Conservation (phyloP, 2,888 invertebrate genomes). For the Drosophila mettleri region DNA sequence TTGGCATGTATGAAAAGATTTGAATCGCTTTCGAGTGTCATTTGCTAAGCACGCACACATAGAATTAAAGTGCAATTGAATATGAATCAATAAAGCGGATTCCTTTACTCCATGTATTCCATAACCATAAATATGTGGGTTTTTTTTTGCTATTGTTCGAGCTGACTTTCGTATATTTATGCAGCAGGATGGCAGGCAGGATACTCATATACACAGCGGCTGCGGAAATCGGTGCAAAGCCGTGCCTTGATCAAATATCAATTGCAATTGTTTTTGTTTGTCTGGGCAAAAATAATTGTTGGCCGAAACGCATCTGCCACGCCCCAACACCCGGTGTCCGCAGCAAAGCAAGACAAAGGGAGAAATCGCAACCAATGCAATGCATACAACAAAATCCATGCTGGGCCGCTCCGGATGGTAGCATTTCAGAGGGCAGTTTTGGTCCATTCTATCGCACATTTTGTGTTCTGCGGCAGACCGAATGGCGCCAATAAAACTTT, state of each 20-base stretch:
- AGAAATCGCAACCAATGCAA: constrained; percentile 15
- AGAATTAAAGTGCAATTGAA: constrained; percentile 24
- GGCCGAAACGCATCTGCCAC: constrained; percentile 36
- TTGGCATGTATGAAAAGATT: constrained; percentile 20
- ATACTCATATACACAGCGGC: not conserved
- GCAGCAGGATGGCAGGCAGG: constrained; percentile 11
- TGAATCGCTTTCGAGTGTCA: constrained; percentile 28
- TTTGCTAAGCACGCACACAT: constrained; percentile 11
- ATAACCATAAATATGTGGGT: constrained; percentile 20
- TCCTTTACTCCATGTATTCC: constrained; percentile 46
- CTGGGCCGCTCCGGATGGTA: not conserved
- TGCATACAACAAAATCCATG: constrained; percentile 12
- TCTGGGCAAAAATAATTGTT: constrained; percentile 42
- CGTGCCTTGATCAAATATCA: constrained; percentile 46
- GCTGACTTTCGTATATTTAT: constrained; percentile 15
- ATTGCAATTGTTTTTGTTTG: constrained; percentile 34
- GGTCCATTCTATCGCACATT: constrained; percentile 46
- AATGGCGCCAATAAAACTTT: constrained; percentile 78
- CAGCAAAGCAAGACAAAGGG: constrained; percentile 26
- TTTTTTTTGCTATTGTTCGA: constrained; percentile 14
- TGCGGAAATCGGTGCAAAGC: constrained; percentile 4
- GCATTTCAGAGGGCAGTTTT: not conserved
- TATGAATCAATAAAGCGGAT: constrained; percentile 16
- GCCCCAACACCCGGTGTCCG: constrained; percentile 40
- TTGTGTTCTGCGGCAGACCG: constrained; percentile 65